Percentiles rank a stretch among this genome's conserved stretches.
Evolutionary conservation across 2,888 invertebrate species (phyloP).

Genomic region (Chloromyia formosa): DNA sequence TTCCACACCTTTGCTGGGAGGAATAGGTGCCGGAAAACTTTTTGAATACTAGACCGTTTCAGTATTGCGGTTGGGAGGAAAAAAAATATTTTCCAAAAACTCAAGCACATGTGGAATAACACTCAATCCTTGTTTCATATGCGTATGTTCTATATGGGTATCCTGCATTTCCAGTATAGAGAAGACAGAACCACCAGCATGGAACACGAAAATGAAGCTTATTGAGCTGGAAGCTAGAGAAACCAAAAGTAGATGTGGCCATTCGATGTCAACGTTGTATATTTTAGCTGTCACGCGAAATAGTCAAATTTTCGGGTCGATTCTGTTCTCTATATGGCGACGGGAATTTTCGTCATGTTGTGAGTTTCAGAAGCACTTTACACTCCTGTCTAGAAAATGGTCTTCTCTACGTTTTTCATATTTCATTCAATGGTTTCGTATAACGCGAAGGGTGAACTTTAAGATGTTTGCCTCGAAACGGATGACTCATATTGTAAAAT

Average conservation of each 20-base stretch:
- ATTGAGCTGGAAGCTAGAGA: background rate
- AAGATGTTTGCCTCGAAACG: too few relatives aligned
- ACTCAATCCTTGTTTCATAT: background rate
- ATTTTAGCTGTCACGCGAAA: background rate
- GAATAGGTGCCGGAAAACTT: slow-evolving; percentile 11
- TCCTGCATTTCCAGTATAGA: too few relatives aligned
- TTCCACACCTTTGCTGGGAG: slow-evolving; percentile 19
- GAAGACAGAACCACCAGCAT: too few relatives aligned
- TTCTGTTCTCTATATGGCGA: background rate
- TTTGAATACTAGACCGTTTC: slow-evolving; percentile 14
- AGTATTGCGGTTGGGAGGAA: slow-evolving; percentile 11
- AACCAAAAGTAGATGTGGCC: background rate
- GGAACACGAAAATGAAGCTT: slow-evolving; percentile 10
- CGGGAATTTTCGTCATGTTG: background rate
- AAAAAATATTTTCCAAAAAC: slow-evolving; percentile 20
- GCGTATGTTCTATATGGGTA: background rate
- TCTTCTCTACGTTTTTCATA: too few relatives aligned
- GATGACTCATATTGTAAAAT: too few relatives aligned
- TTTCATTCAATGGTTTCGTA: too few relatives aligned
- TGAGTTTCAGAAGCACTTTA: background rate
- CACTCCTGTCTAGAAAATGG: background rate
- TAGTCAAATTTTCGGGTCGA: background rate
- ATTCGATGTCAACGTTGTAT: background rate
- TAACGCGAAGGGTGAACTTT: too few relatives aligned
- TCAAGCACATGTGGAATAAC: slow-evolving; percentile 13